A percentile compares a stretch with the other conserved stretches of the same genome.
Conservation (phyloP, 2,113 vertebrate genomes). For the Scortum barcoo region DNA sequence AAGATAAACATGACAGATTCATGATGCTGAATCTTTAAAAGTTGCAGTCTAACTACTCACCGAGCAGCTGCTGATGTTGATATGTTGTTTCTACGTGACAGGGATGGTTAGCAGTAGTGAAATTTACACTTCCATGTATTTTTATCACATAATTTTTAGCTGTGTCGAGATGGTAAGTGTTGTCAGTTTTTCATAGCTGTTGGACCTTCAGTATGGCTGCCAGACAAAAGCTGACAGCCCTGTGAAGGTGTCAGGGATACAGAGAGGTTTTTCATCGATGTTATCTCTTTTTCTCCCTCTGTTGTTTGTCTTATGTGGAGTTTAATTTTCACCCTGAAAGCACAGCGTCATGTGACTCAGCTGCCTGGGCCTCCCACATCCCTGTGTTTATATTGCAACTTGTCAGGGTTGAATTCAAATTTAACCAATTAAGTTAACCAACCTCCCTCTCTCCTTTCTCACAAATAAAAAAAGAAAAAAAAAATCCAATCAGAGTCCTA, state of each 20-base stretch:
- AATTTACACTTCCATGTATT: constrained; percentile 1
- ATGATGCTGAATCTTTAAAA: not conserved
- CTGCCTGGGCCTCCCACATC: constrained; percentile 43
- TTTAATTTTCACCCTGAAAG: constrained; percentile 60
- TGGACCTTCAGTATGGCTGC: constrained; percentile 18
- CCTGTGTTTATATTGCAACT: constrained; percentile 52
- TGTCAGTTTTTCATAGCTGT: constrained; percentile 22
- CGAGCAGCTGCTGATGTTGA: not conserved
- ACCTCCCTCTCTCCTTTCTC: constrained; percentile 36
- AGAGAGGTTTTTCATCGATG: constrained; percentile 22
- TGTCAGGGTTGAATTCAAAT: constrained; percentile 67
- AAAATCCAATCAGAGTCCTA: constrained; percentile 65
- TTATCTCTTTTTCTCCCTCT: constrained; percentile 20
- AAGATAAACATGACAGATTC: not conserved
- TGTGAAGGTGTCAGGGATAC: constrained; percentile 36
- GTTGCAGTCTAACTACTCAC: not conserved
- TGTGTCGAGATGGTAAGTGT: not conserved
- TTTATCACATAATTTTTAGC: constrained; percentile 11
- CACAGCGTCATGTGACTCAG: constrained; percentile 44
- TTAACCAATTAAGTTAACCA: constrained; percentile 66
- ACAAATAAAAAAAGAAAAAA: constrained; percentile 59
- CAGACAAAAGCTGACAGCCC: constrained; percentile 27
- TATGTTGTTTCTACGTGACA: constrained; percentile 3
- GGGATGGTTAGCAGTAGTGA: not conserved
- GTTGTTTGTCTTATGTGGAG: constrained; percentile 30